A percentile compares a stretch with the other conserved stretches of the same genome.
These are phyloP conservation scores for Temnothorax rugatulus DNA, from an alignment of 2,888 invertebrate species.

Conservation along the genomic window DNA sequence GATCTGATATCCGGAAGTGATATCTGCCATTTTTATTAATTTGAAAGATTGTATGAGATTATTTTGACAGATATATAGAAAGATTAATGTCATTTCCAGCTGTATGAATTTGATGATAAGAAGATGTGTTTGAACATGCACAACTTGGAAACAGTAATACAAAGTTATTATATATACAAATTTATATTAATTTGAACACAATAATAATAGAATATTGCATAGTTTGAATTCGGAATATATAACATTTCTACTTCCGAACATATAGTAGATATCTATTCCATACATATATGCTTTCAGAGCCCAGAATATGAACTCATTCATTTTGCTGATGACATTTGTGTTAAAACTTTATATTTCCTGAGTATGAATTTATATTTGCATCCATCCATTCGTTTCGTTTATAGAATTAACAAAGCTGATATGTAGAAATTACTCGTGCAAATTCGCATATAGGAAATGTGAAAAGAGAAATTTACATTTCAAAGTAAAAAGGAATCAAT, in stretches of 20 bases:
- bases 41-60: neutral
- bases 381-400: constrained; percentile 4
- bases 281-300: neutral
- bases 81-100: neutral
- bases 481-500: constrained; percentile 17
- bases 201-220: neutral
- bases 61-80: neutral
- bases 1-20: neutral
- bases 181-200: neutral
- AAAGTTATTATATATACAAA: neutral
- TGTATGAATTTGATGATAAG: neutral
- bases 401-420: neutral
- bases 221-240: neutral
- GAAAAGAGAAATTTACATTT: neutral
- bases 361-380: constrained; percentile 24
- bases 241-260: neutral
- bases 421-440: neutral
- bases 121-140: neutral
- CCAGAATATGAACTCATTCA: constrained; percentile 17
- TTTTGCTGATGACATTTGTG: constrained; percentile 18
- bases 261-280: neutral
- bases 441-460: neutral
- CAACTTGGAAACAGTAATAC: neutral
- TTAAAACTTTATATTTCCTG: constrained; percentile 39
- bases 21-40: neutral